phyloP scores from a whole-genome alignment of 64 coral and sea anemone genomes.

The Actinia equina region DNA sequence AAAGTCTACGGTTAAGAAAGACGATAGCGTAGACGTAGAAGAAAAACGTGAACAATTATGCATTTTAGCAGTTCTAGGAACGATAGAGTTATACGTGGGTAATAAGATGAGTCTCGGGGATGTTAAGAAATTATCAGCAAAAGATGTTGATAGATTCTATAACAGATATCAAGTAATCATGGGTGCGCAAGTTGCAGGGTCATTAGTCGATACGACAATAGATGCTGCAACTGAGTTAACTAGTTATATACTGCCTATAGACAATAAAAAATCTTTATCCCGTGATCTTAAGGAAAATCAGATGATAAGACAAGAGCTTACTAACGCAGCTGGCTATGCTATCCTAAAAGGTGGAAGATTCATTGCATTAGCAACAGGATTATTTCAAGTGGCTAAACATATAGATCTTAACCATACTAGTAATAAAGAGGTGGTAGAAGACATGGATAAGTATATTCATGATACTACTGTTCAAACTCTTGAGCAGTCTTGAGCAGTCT shows the following conservation, averaged over 20 bases:
- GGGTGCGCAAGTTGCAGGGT: background rate
- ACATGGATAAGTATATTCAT: background rate
- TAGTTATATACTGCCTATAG: background rate
- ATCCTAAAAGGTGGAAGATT: slow-evolving; percentile 4
- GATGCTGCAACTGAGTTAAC: background rate
- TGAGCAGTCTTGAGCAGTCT: background rate
- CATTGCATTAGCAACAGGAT: slow-evolving; percentile 5
- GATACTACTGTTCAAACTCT: background rate
- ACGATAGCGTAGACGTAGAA: background rate
- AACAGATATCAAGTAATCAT: background rate
- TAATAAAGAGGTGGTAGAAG: background rate
- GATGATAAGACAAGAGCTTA: background rate
- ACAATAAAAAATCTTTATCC: background rate
- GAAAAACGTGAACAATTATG: background rate
- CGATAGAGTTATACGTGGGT: background rate
- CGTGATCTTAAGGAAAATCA: background rate
- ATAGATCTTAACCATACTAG: background rate
- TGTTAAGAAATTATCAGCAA: background rate
- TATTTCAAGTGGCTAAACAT: slow-evolving; percentile 5
- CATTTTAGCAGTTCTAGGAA: background rate
- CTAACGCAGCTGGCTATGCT: background rate
- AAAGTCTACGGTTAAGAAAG: background rate
- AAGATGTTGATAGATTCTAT: background rate
- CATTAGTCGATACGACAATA: background rate
- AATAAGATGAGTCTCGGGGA: background rate